Evolutionary conservation across 2,113 vertebrate genomes (phyloP).

Genomic region (Budorcas taxicolor): DNA sequence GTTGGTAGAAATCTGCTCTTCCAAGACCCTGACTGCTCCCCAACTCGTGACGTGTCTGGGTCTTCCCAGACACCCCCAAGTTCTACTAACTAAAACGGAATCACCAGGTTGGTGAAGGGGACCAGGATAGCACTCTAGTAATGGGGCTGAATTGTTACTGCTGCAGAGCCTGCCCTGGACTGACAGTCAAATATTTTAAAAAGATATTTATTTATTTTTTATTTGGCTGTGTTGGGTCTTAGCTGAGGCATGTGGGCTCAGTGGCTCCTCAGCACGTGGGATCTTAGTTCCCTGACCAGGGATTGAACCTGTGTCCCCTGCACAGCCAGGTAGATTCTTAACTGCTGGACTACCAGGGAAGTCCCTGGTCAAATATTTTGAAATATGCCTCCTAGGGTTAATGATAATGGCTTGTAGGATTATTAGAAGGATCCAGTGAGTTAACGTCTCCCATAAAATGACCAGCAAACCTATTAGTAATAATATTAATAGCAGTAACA

Average conservation of each 20-base stretch:
- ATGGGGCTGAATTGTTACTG: background rate
- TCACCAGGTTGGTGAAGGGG: background rate
- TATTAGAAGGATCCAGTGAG: background rate
- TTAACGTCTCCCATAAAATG: background rate
- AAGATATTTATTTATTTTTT: background rate
- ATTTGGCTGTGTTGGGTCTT: background rate
- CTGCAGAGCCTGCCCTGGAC: background rate
- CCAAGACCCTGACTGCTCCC: background rate
- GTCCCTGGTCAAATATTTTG: background rate
- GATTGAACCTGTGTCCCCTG: background rate
- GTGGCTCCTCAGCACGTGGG: background rate
- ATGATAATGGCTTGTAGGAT: background rate
- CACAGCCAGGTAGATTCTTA: background rate
- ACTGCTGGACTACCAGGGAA: background rate
- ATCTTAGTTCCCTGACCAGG: background rate
- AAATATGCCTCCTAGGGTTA: background rate
- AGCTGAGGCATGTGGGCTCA: background rate
- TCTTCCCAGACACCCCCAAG: background rate
- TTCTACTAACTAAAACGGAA: background rate
- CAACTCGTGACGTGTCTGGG: background rate
- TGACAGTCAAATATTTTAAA: background rate
- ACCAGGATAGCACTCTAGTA: rapidly evolving
- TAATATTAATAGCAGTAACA: background rate
- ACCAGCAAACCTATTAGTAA: background rate
- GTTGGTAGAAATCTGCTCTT: background rate